Base-by-base conservation (phyloP, 2,797 vertebrate genomes). In the Prunella strophiata region DNA sequence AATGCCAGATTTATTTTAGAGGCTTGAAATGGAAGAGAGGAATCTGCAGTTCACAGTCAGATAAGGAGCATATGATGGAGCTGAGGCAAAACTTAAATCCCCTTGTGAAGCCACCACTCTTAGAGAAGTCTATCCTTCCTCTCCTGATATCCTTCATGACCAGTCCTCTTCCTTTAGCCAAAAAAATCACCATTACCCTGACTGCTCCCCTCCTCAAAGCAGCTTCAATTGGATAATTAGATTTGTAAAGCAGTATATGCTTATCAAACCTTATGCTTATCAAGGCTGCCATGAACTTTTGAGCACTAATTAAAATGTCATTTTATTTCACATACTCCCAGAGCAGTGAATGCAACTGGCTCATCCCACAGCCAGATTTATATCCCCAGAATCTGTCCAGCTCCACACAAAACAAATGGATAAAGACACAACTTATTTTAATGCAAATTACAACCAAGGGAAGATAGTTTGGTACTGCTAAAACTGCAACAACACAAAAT, bases 151-250 rank as follows among this genome's bases (percentile, higher is more conserved):
- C 23, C 22, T n/a, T 25, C 2, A 72, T 57, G 29, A 32, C 34
- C 82, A 77, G 4, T 16, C 14, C 45, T 89, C 51, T 48, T 45
- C 43, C 18, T 76, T 59, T 18, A 67, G 23, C 2, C 7, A 61
- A 68, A 85, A 32, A 27, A 54, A 45, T 32, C 82, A 19, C 32
- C 21, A 12, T 54, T 21, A 30, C 34, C 45, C 26, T 40, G 47
- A 47, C 5, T 62, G n/a, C 59, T 67, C 19, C 29, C 57, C 61
- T 61, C 32, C 32, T 75, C 61, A 51, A 34, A 62, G 38, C 3
- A 62, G 32, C 3, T 5, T 23, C 30, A 27, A 25, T 0, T 1
- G 2, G 43, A n/a, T 43, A 72, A 68, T 42, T 2, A 51, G 20
- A 63, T 72, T 8, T 75, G 9, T 34, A 45, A 50, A 15, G 15